phyloP scores from a whole-genome alignment of 2,888 invertebrate species.

The Euplexia lucipara region DNA sequence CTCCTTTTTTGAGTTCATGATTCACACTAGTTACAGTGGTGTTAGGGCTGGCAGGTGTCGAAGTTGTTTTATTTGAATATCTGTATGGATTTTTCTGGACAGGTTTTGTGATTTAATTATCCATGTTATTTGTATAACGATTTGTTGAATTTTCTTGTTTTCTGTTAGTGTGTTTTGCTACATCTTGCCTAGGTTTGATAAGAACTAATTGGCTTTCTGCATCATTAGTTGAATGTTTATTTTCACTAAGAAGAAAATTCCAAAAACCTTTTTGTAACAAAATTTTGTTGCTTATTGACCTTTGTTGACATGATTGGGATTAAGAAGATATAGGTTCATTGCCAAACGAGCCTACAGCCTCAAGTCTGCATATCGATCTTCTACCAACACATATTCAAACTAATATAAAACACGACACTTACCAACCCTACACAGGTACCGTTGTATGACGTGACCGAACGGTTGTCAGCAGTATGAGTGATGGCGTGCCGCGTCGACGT shows the following conservation, averaged over 20 bases:
- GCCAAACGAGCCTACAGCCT: neutral
- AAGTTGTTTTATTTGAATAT: slow-evolving; percentile 24
- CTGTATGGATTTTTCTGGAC: slow-evolving; percentile 10
- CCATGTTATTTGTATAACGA: slow-evolving; percentile 5
- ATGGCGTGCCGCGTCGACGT: slow-evolving; percentile 89
- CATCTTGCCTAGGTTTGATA: neutral
- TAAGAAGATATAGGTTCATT: too few species aligned
- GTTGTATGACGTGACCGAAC: slow-evolving; percentile 83
- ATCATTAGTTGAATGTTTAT: too few species aligned
- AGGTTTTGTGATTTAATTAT: slow-evolving; percentile 12
- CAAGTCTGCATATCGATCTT: neutral
- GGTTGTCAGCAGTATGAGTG: slow-evolving; percentile 86
- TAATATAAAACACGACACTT: slow-evolving; percentile 12
- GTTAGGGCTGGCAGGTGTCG: slow-evolving; percentile 57
- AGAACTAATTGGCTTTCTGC: neutral
- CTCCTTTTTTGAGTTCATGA: slow-evolving; percentile 66
- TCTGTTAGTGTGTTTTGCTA: too few species aligned
- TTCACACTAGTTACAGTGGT: slow-evolving; percentile 61
- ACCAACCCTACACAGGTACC: slow-evolving; percentile 67
- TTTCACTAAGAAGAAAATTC: too few species aligned
- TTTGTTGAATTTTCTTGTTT: neutral
- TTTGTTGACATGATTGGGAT: neutral
- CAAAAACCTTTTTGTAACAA: too few species aligned
- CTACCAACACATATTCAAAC: neutral
- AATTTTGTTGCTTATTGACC: neutral